Evolutionary conservation across 1,140 invertebrate genomes (phyloP).

Genomic region (Zaprionus capensis): DNA sequence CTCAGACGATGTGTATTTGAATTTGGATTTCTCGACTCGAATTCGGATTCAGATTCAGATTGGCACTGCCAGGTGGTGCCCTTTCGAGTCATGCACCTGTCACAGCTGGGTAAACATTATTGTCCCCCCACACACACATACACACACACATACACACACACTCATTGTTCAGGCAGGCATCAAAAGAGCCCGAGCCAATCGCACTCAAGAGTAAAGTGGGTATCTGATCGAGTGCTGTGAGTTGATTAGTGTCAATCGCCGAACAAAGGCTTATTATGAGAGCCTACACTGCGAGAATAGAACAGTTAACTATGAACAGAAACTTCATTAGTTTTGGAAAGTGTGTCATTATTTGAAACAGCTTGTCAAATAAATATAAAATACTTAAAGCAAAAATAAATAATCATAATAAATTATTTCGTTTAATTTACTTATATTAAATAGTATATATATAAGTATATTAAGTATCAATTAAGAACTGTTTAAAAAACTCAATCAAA

Average conservation of each 20-base stretch:
- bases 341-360: not conserved
- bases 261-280: not conserved
- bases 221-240: slow-evolving; percentile 7
- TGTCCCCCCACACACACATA: not conserved
- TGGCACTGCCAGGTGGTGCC: slow-evolving; percentile 1
- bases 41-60: not conserved
- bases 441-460: no score
- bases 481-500: no score
- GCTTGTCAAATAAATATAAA: no score
- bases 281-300: not conserved
- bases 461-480: no score
- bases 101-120: slow-evolving; percentile 29
- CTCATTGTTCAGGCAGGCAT: slow-evolving; percentile 3
- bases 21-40: slow-evolving; percentile 11
- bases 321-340: not conserved
- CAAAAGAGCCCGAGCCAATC: slow-evolving; percentile 13
- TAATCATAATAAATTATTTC: no score
- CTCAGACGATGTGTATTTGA: slow-evolving; percentile 22
- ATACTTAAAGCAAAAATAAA: no score
- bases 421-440: no score
- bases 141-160: slow-evolving; percentile 4
- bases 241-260: not conserved
- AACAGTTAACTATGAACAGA: not conserved
- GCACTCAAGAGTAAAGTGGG: slow-evolving; percentile 2
- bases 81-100: slow-evolving; percentile 30